Evolutionary conservation across 2,888 invertebrate genomes (phyloP).

Genomic region (Conomelus anceps): DNA sequence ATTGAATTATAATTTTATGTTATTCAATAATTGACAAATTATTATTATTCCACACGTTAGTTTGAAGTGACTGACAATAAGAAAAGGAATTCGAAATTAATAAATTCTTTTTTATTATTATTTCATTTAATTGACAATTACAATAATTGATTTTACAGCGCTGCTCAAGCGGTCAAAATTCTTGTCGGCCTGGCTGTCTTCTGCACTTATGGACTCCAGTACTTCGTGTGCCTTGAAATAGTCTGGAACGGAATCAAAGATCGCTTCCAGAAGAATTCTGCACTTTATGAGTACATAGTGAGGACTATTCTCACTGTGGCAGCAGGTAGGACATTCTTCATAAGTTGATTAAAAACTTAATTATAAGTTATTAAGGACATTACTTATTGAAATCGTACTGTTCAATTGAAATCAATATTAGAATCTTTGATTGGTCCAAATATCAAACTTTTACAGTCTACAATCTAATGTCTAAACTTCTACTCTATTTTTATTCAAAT

Average conservation of each 20-base stretch:
- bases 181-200: conserved; percentile 85
- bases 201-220: conserved; percentile 92
- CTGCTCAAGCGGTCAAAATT: conserved; percentile 78
- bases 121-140: neutral
- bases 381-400: too few species aligned
- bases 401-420: neutral
- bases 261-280: conserved; percentile 52
- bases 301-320: conserved; percentile 48
- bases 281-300: conserved; percentile 59
- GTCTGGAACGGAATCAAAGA: conserved; percentile 79
- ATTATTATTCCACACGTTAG: neutral
- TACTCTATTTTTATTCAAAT: too few species aligned
- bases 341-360: neutral
- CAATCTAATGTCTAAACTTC: too few species aligned
- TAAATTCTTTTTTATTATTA: neutral
- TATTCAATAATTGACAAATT: neutral
- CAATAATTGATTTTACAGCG: conserved; percentile 48
- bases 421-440: neutral
- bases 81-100: neutral
- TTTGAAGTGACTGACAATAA: neutral
- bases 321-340: conserved; percentile 45
- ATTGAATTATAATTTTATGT: too few species aligned
- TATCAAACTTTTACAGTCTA: neutral
- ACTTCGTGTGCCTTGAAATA: conserved; percentile 92
- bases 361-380: neutral